A percentile compares a stretch with the other conserved stretches of the same genome.
phyloP scores from a whole-genome alignment of 2,888 invertebrate species.

The Diadegma fenestrale region DNA sequence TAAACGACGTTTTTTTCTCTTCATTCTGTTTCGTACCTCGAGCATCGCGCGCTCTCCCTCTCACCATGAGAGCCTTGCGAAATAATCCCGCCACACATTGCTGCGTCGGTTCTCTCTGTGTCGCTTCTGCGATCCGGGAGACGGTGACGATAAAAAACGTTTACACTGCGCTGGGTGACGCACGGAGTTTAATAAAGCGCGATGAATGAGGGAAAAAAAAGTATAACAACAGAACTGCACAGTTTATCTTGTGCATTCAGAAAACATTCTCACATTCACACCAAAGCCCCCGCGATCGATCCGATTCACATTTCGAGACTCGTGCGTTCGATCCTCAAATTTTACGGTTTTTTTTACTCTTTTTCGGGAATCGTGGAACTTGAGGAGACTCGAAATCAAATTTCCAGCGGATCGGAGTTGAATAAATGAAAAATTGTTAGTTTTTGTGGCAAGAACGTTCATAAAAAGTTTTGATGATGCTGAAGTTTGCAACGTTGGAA shows the following conservation, averaged over 20 bases:
- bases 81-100: constrained; percentile 46
- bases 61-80: constrained; percentile 55
- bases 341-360: background rate
- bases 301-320: background rate
- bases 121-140: constrained; percentile 53
- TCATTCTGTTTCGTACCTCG: constrained; percentile 33
- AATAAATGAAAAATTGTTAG: too few species aligned
- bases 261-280: background rate
- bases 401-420: background rate
- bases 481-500: too few species aligned
- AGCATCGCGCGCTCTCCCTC: constrained; percentile 33
- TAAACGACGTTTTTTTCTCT: constrained; percentile 22
- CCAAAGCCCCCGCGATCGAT: background rate
- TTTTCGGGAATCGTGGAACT: background rate
- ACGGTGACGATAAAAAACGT: constrained; percentile 56
- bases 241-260: background rate
- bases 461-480: too few species aligned
- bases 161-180: constrained; percentile 51
- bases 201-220: constrained; percentile 33
- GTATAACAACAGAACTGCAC: constrained; percentile 24
- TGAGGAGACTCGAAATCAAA: background rate
- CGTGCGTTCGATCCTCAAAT: background rate
- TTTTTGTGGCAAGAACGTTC: too few species aligned
- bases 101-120: constrained; percentile 32
- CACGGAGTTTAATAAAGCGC: constrained; percentile 60